Percentiles rank a stretch among this genome's conserved stretches.
phyloP scores from a whole-genome alignment of 2,113 vertebrate genomes.

The Pangasianodon gigas region DNA sequence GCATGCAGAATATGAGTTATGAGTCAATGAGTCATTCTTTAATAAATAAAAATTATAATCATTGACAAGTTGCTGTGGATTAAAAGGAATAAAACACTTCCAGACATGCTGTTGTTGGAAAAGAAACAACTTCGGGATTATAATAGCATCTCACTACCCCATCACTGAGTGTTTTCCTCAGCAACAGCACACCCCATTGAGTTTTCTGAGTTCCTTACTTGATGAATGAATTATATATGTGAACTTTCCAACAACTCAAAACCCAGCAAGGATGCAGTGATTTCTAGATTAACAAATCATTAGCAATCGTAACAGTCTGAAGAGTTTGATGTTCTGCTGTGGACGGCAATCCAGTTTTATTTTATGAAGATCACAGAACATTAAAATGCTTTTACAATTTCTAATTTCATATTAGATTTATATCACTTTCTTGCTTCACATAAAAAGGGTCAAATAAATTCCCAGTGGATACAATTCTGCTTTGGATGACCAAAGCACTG shows the following conservation, averaged over 20 bases:
- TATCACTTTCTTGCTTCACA: not conserved
- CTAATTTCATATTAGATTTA: slow-evolving; percentile 11
- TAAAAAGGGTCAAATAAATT: not conserved
- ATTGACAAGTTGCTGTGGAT: not conserved
- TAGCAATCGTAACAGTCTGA: not conserved
- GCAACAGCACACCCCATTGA: not conserved
- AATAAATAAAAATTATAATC: not conserved
- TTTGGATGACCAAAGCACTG: slow-evolving; percentile 29
- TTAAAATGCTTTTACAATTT: not conserved
- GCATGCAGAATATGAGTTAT: not conserved
- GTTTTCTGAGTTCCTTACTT: not conserved
- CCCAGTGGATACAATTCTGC: not conserved
- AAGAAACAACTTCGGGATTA: not conserved
- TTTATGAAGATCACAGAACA: not conserved
- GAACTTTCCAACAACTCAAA: slow-evolving; percentile 5
- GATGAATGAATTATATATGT: not conserved
- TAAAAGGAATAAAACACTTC: not conserved
- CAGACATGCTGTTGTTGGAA: not conserved
- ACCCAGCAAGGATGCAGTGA: not conserved
- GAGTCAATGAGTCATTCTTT: not conserved
- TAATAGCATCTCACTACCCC: not conserved
- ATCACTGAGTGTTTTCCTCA: not conserved
- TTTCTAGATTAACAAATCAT: slow-evolving; percentile 1
- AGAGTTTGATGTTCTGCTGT: not conserved
- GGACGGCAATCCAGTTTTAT: not conserved